A percentile compares a stretch with the other conserved stretches of the same genome.
These are phyloP conservation scores for Chrysochloris asiatica DNA, from an alignment of 2,113 vertebrate species.

Conservation along the genomic window DNA sequence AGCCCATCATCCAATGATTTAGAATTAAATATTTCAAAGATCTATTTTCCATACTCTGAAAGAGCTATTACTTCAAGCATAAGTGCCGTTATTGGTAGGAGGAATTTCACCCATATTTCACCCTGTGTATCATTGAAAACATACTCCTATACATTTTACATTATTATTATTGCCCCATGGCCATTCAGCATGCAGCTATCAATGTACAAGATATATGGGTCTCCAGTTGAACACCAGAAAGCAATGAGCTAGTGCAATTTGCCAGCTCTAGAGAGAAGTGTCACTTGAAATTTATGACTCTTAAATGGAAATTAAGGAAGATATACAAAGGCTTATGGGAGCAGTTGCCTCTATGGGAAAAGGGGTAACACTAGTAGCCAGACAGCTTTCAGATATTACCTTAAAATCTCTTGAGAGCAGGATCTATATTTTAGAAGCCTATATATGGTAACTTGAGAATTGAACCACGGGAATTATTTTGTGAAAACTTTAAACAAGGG, in stretches of 20 bases:
- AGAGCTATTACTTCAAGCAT: background rate
- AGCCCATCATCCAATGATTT: background rate
- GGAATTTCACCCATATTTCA: constrained; percentile 42
- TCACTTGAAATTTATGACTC: constrained; percentile 40
- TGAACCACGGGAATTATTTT: background rate
- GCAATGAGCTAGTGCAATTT: constrained; percentile 34
- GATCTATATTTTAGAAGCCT: background rate
- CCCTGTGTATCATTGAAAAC: constrained; percentile 43
- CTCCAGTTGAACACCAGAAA: constrained; percentile 36
- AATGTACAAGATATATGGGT: constrained; percentile 23
- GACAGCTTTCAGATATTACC: background rate
- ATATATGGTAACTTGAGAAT: background rate
- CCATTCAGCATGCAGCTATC: constrained; percentile 23
- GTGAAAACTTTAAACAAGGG: background rate
- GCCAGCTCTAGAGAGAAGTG: constrained; percentile 2
- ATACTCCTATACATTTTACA: constrained; percentile 6
- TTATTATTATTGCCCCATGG: constrained; percentile 28
- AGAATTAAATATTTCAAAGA: constrained; percentile 40
- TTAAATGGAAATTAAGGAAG: constrained; percentile 41
- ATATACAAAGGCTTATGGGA: background rate
- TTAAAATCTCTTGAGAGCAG: constrained; percentile 11
- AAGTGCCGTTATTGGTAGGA: constrained; percentile 37
- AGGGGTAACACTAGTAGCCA: background rate
- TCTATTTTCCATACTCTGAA: background rate
- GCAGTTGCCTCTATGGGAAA: background rate